Base-by-base conservation (phyloP, 2,888 invertebrate genomes). In the Siphlonurus alternatus region DNA sequence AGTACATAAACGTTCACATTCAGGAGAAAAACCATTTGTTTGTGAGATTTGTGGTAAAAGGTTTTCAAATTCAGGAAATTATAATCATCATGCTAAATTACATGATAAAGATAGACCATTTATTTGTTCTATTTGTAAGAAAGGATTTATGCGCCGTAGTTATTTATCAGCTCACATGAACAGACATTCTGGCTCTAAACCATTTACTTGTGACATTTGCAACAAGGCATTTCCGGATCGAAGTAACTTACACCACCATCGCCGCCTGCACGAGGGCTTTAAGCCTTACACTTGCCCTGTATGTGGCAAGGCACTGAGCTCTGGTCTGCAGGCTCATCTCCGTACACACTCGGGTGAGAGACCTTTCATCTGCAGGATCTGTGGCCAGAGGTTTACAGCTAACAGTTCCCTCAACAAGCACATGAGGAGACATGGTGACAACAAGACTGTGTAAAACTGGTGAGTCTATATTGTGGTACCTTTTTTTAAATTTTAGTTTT, bases 251-350 rank as follows among this genome's bases (percentile, higher is more conserved):
- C 22, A 56, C 20, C 56, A 56, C n/a, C 56, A 56, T 22, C n/a
- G 22, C 7, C 5, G n/a, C 5, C n/a, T 56, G 7, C 56, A 56
- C 20, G 56, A 56, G 20, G 56, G 56, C 5, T 56, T 18, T 56
- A 56, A 56, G 56, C 56, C 56, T 56, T 56, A 56, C n/a, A 56
- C 56, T 20, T 56, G 56, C n/a, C 56, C 56, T 5, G 20, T 56
- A 10, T 56, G 56, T 22, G 22, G 22, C 20, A 56, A 56, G 56
- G 56, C 56, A 18, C n/a, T 56, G n/a, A 56, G 56, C 20, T 56
- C 56, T 18, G 56, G 56, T 18, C n/a, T 56, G 19, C 56, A 56
- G 20, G 56, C 56, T 22, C 56, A 56, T 22, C 7, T 56, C 5
- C 5, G 56, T 7, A 56, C 56, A 5, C 56, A 56, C n/a, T 20